These are phyloP conservation scores for Cisticola juncidis DNA, from an alignment of 2,113 vertebrate species.

Conservation along the genomic window DNA sequence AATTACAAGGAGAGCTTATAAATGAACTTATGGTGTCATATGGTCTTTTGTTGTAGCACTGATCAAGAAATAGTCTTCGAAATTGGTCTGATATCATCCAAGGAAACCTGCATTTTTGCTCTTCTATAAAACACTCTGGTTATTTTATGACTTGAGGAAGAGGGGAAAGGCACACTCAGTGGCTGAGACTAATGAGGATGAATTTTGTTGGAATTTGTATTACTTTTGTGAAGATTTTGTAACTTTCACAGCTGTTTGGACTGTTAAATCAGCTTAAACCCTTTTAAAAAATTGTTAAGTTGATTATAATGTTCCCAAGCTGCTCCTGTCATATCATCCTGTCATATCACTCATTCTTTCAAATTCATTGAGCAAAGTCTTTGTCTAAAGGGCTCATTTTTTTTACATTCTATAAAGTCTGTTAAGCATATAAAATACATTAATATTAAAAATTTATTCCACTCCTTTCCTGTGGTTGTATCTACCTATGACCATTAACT, in stretches of 20 bases:
- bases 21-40: background rate
- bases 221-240: background rate
- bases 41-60: background rate
- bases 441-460: background rate
- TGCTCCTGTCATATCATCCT: background rate
- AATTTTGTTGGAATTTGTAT: background rate
- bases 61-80: background rate
- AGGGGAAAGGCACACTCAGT: background rate
- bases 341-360: background rate
- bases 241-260: background rate
- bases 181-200: background rate
- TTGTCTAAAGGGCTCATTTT: background rate
- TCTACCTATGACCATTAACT: background rate
- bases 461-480: background rate
- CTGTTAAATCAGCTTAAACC: background rate
- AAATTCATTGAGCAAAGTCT: background rate
- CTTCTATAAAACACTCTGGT: background rate
- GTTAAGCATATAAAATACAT: background rate
- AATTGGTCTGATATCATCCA: background rate
- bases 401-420: background rate
- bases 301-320: background rate
- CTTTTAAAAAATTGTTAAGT: accelerated
- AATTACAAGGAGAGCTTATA: background rate
- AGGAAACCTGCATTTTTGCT: background rate
- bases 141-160: background rate